Evolutionary conservation across 2,113 vertebrate genomes (phyloP), one percentile per base, ranked within the genome.

Genomic region (Mormoops blainvillei): DNA sequence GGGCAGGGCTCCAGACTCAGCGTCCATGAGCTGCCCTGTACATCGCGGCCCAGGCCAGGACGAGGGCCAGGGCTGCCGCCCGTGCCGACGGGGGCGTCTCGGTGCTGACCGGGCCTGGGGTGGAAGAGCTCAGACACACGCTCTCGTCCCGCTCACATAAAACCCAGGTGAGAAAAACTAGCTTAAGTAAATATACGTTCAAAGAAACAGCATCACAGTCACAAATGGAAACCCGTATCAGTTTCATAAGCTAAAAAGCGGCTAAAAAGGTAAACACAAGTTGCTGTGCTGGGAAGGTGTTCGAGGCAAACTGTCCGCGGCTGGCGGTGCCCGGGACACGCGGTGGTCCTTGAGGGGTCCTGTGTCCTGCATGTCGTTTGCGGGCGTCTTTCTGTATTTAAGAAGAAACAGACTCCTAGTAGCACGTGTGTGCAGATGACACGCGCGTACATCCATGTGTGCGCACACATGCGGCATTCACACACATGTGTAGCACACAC

Each of bases 361-460:
- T 12, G 0, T 5, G 5, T 61, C 41, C 50, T 26, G 9, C 1
- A 10, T 8, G 28, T 0, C 0, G 0, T 12, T 4, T n/a, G 9
- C 24, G 4, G n/a, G 28, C 8, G 19, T 38, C 22, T 65, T 45
- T 80, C 65, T 63, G 38, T 7, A 26, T 9, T 36, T 31, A 28
- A 14, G 56, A 43, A 48, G n/a, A 38, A 18, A 82, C 52, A 45
- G 26, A 76, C 61, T 7, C 38, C 67, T 68, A 9, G 18, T 10
- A 36, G 28, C 41, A 12, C 22, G 3, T 0, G 48, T 4, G 3
- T 3, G n/a, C n/a, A n/a, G n/a, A n/a, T n/a, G n/a, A 26, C 50
- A 5, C 4, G 33, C 22, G 3, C 24, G 22, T 28, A 20, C 50
- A 65, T 31, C 3, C 33, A 70, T 7, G 1, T 1, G 20, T 22